Evolutionary conservation across 2,113 vertebrate genomes (phyloP).

Genomic region (Circaetus gallicus): DNA sequence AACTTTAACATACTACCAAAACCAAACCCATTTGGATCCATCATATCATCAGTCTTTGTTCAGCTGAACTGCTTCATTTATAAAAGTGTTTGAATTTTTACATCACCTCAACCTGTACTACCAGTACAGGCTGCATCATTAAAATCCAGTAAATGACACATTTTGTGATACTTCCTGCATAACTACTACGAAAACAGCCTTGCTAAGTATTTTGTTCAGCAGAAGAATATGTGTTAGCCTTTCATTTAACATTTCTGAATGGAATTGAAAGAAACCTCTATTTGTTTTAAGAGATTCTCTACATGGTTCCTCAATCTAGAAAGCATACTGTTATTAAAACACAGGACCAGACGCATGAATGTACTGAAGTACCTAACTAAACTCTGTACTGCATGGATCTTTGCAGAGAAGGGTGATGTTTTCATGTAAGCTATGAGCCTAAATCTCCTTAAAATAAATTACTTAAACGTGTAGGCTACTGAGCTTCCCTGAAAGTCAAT

Average conservation of each 20-base stretch:
- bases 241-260: background rate
- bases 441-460: background rate
- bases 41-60: background rate
- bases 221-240: background rate
- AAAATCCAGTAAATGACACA: background rate
- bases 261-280: background rate
- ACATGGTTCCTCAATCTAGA: background rate
- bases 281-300: background rate
- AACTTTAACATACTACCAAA: background rate
- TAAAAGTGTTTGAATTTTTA: background rate
- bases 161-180: background rate
- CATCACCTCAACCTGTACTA: background rate
- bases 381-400: background rate
- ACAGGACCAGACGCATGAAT: background rate
- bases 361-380: background rate
- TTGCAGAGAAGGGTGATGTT: background rate
- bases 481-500: background rate
- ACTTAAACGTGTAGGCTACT: background rate
- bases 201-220: background rate
- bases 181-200: background rate
- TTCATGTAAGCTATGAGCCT: background rate
- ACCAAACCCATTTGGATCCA: background rate
- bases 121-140: background rate
- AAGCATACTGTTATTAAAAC: background rate
- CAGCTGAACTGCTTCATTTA: background rate